Base-by-base conservation (phyloP, 53 echinoderm and acorn worm genomes). In the Zoroaster sp. region DNA sequence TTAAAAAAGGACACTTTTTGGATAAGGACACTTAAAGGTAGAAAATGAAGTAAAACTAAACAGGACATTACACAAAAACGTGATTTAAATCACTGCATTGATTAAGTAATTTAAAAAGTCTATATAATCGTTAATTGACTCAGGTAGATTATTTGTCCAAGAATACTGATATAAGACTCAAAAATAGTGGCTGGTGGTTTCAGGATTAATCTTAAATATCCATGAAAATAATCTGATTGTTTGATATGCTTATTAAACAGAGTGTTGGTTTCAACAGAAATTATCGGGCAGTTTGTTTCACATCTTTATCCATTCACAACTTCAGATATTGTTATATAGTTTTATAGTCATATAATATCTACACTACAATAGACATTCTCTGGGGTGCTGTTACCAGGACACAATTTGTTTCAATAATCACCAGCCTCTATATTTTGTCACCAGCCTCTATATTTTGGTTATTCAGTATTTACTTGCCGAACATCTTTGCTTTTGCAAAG, bases 401-500 rank as follows among this genome's bases (percentile, higher is more conserved):
- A n/a, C n/a, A n/a, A n/a, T n/a, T n/a, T n/a, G n/a, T n/a, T n/a
- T n/a, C n/a, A n/a, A n/a, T n/a, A n/a, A n/a, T n/a, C n/a, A n/a
- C n/a, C n/a, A n/a, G n/a, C n/a, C n/a, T n/a, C n/a, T n/a, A n/a
- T n/a, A n/a, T n/a, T n/a, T n/a, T n/a, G 30, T 32, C 21, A 82
- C 82, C 82, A 82, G 82, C 69, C 82, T 82, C 68, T 44, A 42
- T 69, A 4, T 44, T 66, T 4, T 63, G 55, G 17, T 75, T 4
- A 11, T 11, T n/a, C 49, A 32, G 13, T 2, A 9, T 75, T 52
- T 85, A 85, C 38, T 85, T 85, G 85, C 85, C 85, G 49, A 85
- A 85, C 71, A 70, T 71, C 71, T 85, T 70, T 39, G 85, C 85
- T 85, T 70, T 85, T 28, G 85, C 85, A 49, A 85, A 44, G 49